These are phyloP conservation scores for Mesorhabditis spiculigera DNA, from an alignment of 2,888 invertebrate species.

Conservation along the genomic window DNA sequence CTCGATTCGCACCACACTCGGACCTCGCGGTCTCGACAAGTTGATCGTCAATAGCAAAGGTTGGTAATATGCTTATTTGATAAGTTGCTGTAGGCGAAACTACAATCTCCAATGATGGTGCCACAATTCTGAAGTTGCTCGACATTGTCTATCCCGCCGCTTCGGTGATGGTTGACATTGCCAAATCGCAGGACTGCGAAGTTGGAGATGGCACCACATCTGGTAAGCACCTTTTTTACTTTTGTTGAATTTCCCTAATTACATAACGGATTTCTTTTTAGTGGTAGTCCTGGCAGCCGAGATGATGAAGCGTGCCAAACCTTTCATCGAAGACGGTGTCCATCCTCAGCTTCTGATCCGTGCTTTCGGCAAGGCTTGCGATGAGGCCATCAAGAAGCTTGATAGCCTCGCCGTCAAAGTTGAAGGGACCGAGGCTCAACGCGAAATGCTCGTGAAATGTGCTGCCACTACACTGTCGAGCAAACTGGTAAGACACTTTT, in stretches of 20 bases:
- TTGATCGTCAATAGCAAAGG: conserved; percentile 79
- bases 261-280: conserved; percentile 61
- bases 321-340: conserved; percentile 89
- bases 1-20: conserved; percentile 92
- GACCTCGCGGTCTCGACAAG: conserved; percentile 98
- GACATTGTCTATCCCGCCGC: conserved; percentile 98
- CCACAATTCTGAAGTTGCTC: conserved; percentile 94
- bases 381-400: conserved; percentile 78
- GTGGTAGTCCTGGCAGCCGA: conserved; percentile 93
- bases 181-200: conserved; percentile 77
- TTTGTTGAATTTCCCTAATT: neutral
- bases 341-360: conserved; percentile 89
- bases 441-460: conserved; percentile 70
- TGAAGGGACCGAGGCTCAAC: conserved; percentile 57
- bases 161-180: conserved; percentile 94
- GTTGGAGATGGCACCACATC: conserved; percentile 92
- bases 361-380: conserved; percentile 80
- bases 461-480: conserved; percentile 94
- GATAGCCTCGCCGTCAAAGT: conserved; percentile 74
- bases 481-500: conserved; percentile 73
- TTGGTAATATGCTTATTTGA: conserved; percentile 13
- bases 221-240: conserved; percentile 19
- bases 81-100: conserved; percentile 68
- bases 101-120: conserved; percentile 98
- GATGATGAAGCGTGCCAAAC: conserved; percentile 86